These are phyloP conservation scores for Bembecia ichneumoniformis DNA, from an alignment of 2,888 invertebrate species.

Conservation along the genomic window DNA sequence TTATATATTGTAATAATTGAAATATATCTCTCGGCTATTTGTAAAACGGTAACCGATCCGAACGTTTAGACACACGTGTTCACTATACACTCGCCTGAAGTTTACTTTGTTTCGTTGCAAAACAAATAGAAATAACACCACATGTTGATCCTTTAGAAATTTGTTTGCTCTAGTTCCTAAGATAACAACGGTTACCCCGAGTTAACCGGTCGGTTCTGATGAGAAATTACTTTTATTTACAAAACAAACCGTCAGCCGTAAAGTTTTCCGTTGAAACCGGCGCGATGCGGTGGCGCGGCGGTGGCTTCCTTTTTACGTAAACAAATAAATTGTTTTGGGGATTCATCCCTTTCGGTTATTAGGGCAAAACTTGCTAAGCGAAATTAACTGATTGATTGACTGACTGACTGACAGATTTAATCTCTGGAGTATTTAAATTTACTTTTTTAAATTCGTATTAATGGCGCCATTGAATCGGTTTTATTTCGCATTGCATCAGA, in stretches of 20 bases:
- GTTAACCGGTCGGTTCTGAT: slow-evolving; percentile 14
- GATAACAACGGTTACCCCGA: slow-evolving; percentile 27
- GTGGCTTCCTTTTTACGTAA: slow-evolving; percentile 12
- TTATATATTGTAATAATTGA: no score
- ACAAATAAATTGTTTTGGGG: slow-evolving; percentile 14
- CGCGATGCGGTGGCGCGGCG: slow-evolving; percentile 1
- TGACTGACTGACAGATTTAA: no score
- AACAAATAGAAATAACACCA: slow-evolving; percentile 45
- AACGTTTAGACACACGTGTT: slow-evolving; percentile 24
- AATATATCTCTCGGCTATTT: neutral
- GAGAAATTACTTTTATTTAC: slow-evolving; percentile 34
- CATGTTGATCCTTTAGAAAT: slow-evolving; percentile 20
- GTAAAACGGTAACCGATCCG: neutral
- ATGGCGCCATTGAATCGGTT: no score
- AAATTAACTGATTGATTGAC: no score
- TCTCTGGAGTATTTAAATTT: no score
- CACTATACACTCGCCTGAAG: slow-evolving; percentile 30
- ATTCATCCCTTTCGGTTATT: neutral
- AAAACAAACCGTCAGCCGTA: slow-evolving; percentile 18
- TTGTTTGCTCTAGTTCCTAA: slow-evolving; percentile 40
- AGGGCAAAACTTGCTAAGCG: neutral
- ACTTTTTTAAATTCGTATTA: no score
- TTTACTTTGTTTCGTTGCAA: slow-evolving; percentile 37
- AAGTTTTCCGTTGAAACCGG: slow-evolving; percentile 12
- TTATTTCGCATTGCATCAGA: no score